phyloP scores from a whole-genome alignment of 1,140 invertebrate species.

The Mya arenaria region DNA sequence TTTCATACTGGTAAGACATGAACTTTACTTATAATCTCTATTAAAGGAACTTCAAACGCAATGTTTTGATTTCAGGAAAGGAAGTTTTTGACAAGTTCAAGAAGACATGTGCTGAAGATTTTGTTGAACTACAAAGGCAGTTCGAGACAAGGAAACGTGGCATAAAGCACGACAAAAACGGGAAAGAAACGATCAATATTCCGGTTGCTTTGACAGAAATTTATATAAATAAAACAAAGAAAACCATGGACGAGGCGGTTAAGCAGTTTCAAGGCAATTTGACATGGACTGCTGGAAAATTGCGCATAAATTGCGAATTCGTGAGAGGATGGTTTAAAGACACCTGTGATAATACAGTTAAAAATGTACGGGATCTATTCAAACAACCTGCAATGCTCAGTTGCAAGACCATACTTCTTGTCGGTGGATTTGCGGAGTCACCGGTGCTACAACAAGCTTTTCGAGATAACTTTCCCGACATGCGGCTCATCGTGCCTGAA shows the following conservation, averaged over 20 bases:
- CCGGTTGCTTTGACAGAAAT: conserved; percentile 11
- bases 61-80: conserved; percentile 14
- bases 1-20: too few species aligned
- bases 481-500: conserved; percentile 25
- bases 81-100: conserved; percentile 32
- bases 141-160: conserved; percentile 47
- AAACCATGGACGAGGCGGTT: not conserved
- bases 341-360: conserved; percentile 20
- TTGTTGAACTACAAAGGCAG: conserved; percentile 21
- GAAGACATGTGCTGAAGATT: conserved; percentile 18
- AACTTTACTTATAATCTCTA: too few species aligned
- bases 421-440: conserved; percentile 54
- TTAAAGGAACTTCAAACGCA: not conserved
- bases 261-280: conserved; percentile 7
- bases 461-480: conserved; percentile 21
- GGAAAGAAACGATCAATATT: conserved; percentile 26
- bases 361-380: conserved; percentile 30
- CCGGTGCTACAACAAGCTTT: conserved; percentile 37
- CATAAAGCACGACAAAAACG: not conserved
- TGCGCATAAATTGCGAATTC: conserved; percentile 8
- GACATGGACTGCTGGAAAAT: not conserved
- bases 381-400: not conserved
- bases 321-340: conserved; percentile 18
- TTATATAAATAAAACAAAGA: not conserved
- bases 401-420: conserved; percentile 29